Base-by-base conservation (phyloP, 2,797 vertebrate genomes). In the Danio tinwini region DNA sequence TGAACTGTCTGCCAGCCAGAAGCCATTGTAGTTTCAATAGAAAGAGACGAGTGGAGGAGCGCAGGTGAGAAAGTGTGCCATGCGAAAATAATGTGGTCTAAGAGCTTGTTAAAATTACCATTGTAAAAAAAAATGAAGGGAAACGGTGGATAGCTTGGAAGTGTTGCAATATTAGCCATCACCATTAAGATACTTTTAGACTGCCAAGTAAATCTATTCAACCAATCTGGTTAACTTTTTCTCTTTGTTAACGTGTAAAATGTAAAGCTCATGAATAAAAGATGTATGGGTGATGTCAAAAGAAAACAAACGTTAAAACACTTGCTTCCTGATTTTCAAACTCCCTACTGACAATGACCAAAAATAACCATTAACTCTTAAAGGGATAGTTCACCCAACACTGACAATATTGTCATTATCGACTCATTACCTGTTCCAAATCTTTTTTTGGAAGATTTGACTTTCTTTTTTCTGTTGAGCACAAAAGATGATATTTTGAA, bases 1-100 rank as follows among this genome's bases (percentile, higher is more conserved):
- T 74, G 13, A 78, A 78, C 75, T 84, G 73, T 73, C 0, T 11
- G 62, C 29, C 81, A 14, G 82, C 29, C 52, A 5, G 2, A 5
- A 17, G 21, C 74, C 7, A 17, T n/a, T 55, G 44, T 45, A 71
- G 52, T 9, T 7, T 65, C 53, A 63, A 72, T 40, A 72, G 49
- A 72, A 52, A 63, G 19, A 61, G 16, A 76, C 39, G n/a, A 7
- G 14, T 7, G 47, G 19, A 19, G 6, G 6, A 37, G 39, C 7
- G 59, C 17, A 70, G n/a, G 75, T 70, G 78, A 67, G 78, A 56
- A 76, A 78, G 77, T 82, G 83, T 80, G 81, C 56, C 76, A 42
- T 3, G n/a, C 6, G 44, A 50, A 50, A 1, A 69, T 12, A 56
- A n/a, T 17, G 40, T 19, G 2, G 5, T 39, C n/a, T 19, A n/a